phyloP scores from a whole-genome alignment of 1,140 invertebrate species.

The Drosophila sulfurigaster region DNA sequence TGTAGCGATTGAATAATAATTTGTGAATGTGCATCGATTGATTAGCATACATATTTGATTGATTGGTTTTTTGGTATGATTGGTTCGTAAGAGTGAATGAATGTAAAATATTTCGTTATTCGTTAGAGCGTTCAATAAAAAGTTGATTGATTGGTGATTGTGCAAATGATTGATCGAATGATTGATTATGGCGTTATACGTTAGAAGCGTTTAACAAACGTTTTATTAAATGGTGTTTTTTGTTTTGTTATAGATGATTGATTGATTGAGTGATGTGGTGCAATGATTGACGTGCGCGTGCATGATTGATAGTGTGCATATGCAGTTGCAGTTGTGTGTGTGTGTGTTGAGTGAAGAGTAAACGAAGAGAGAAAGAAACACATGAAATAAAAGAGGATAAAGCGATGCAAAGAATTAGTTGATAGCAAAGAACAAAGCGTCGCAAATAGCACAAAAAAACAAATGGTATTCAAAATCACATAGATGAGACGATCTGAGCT shows the following conservation, averaged over 20 bases:
- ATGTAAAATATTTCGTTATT: no score
- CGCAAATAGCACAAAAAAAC: slow-evolving; percentile 10
- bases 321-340: not conserved
- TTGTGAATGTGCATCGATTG: no score
- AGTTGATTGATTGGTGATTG: no score
- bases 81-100: no score
- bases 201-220: not conserved
- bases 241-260: no score
- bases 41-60: no score
- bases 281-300: slow-evolving; percentile 32
- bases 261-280: slow-evolving; percentile 26
- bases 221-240: not conserved
- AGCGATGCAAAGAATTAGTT: slow-evolving; percentile 49
- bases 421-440: slow-evolving; percentile 32
- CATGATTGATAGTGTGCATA: slow-evolving; percentile 28
- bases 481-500: not conserved
- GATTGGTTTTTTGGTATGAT: no score
- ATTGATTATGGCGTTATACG: no score
- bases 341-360: slow-evolving; percentile 20
- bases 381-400: slow-evolving; percentile 49
- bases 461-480: not conserved
- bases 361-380: slow-evolving; percentile 54
- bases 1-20: no score
- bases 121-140: no score
- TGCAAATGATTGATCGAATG: no score